Evolutionary conservation across 1,140 invertebrate species (phyloP).

Genomic region (Musca domestica): DNA sequence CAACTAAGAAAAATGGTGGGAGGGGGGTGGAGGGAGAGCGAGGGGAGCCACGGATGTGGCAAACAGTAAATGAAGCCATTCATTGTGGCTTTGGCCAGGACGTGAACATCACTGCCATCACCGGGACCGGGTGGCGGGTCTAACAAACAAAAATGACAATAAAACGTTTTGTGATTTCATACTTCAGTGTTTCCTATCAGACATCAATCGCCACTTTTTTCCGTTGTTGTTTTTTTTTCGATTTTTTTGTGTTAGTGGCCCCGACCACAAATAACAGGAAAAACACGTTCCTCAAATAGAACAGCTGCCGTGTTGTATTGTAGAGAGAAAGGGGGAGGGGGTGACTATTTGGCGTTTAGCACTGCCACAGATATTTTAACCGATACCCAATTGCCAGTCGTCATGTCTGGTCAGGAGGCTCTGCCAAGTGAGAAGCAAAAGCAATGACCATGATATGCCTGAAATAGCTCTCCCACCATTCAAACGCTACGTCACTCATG

Average conservation of each 20-base stretch:
- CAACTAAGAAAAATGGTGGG: neutral
- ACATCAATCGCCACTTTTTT: too few relatives aligned
- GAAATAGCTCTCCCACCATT: neutral
- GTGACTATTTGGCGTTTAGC: neutral
- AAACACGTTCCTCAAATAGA: conserved; percentile 17
- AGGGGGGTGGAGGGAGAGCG: neutral
- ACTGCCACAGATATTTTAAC: neutral
- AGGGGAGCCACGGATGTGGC: neutral
- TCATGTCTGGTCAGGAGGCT: neutral
- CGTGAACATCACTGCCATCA: neutral
- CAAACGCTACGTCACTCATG: too few relatives aligned
- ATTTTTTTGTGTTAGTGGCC: too few relatives aligned
- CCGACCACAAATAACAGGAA: neutral
- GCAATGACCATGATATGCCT: neutral
- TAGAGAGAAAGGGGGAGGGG: neutral
- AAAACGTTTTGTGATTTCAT: conserved; percentile 9
- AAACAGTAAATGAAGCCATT: neutral
- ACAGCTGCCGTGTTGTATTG: neutral
- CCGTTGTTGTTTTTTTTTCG: too few relatives aligned
- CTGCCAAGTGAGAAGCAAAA: neutral
- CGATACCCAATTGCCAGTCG: neutral
- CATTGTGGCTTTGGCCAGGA: too few relatives aligned
- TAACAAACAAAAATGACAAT: conserved; percentile 19
- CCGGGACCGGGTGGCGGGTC: too few relatives aligned
- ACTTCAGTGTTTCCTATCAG: too few relatives aligned